A percentile compares a stretch with the other conserved stretches of the same genome.
These are phyloP conservation scores for Pegoplata infirma DNA, from an alignment of 2,888 invertebrate genomes.

Conservation along the genomic window DNA sequence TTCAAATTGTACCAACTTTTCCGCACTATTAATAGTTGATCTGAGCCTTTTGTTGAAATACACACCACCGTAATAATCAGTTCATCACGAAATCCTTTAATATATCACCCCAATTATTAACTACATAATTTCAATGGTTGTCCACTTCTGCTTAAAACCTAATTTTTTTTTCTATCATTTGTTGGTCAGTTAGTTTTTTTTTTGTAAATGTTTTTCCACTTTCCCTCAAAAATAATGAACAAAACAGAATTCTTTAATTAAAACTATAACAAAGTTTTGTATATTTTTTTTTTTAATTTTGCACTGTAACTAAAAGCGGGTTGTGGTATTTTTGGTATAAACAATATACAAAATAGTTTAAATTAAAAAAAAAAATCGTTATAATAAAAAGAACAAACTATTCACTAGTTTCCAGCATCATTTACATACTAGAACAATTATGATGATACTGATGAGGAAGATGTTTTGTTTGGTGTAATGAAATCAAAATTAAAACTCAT, in stretches of 20 bases:
- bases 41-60: too few species aligned
- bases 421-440: slow-evolving; percentile 41
- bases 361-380: slow-evolving; percentile 34
- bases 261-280: slow-evolving; percentile 57
- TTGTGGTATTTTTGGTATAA: slow-evolving; percentile 48
- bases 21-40: too few species aligned
- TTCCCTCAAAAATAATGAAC: slow-evolving; percentile 27
- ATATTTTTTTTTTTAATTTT: slow-evolving; percentile 8
- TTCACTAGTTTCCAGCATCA: not conserved
- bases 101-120: too few species aligned
- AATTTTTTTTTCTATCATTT: slow-evolving; percentile 2
- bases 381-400: not conserved
- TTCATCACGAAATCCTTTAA: too few species aligned
- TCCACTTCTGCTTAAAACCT: slow-evolving; percentile 11
- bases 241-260: slow-evolving; percentile 58
- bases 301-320: slow-evolving; percentile 37
- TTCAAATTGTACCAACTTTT: too few species aligned
- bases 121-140: slow-evolving; percentile 16
- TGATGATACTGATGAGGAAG: slow-evolving; percentile 18
- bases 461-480: slow-evolving; percentile 22
- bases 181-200: slow-evolving; percentile 32
- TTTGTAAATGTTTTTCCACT: slow-evolving; percentile 13
- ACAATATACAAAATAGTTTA: slow-evolving; percentile 42
- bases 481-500: slow-evolving; percentile 41
- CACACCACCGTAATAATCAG: too few species aligned